These are phyloP conservation scores for Parambassis ranga DNA, from an alignment of 2,797 vertebrate species.

Conservation along the genomic window DNA sequence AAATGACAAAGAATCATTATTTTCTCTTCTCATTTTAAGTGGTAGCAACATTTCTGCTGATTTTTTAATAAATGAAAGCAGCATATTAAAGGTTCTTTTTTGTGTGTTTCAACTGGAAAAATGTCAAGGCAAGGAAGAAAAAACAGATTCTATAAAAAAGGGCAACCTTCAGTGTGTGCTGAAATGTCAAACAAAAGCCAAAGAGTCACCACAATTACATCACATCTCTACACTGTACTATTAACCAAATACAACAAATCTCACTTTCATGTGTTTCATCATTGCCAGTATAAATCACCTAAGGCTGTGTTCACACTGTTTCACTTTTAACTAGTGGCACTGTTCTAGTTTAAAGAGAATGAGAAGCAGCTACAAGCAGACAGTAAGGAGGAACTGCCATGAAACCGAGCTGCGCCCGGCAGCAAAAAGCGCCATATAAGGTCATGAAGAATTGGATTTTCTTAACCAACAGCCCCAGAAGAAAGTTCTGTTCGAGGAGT, in stretches of 20 bases:
- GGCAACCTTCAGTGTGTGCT: neutral
- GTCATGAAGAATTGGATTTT: neutral
- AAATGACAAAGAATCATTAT: neutral
- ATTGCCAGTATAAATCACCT: conserved; percentile 34
- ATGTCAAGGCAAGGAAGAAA: conserved; percentile 1
- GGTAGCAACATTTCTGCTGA: neutral
- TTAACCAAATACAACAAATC: neutral
- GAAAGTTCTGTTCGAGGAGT: neutral
- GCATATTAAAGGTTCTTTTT: neutral
- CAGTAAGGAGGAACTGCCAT: neutral
- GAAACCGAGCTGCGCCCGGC: conserved; percentile 12
- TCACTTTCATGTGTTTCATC: conserved; percentile 40
- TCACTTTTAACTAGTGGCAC: conserved; percentile 1
- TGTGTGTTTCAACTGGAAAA: neutral
- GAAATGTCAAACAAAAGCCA: conserved; percentile 6
- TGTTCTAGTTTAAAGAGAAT: conserved; percentile 25
- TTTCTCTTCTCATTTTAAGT: neutral
- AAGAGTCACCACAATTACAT: neutral
- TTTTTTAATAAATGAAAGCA: neutral
- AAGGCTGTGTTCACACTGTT: conserved; percentile 22
- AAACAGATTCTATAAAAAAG: neutral
- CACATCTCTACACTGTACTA: neutral
- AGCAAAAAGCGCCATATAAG: neutral
- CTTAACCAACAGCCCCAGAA: neutral
- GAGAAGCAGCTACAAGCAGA: conserved; percentile 11